Conservation (phyloP, 2,797 vertebrate genomes). For the Iguana delicatissima region DNA sequence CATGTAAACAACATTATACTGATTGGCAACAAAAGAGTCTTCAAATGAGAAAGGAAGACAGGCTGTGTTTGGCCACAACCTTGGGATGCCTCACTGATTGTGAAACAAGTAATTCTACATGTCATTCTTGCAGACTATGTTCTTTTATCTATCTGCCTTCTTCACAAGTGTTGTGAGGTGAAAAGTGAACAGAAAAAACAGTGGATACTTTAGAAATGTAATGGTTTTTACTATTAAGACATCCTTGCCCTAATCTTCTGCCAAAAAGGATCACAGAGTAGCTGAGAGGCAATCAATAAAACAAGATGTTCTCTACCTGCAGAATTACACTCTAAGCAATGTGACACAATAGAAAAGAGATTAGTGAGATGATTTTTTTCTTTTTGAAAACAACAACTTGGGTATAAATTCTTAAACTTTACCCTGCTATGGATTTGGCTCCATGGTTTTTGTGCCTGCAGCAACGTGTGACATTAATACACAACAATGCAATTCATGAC, state of each 20-base stretch:
- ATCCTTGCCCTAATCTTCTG: neutral
- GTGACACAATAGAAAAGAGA: neutral
- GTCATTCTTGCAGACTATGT: constrained; percentile 60
- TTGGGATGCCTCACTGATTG: constrained; percentile 71
- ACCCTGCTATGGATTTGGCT: neutral
- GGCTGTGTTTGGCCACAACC: constrained; percentile 72
- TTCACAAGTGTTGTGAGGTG: neutral
- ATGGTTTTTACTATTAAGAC: neutral
- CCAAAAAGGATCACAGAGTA: neutral
- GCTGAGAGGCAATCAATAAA: neutral
- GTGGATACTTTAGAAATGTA: neutral
- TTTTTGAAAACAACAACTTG: neutral
- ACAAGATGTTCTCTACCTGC: neutral
- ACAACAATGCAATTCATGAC: neutral
- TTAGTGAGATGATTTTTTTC: too few species aligned
- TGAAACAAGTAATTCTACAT: constrained; percentile 34
- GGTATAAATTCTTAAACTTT: neutral
- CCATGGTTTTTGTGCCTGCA: neutral
- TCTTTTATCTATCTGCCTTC: constrained; percentile 33
- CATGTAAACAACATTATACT: constrained; percentile 78
- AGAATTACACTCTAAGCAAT: constrained; percentile 3
- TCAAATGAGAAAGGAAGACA: constrained; percentile 71
- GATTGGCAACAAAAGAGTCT: constrained; percentile 57
- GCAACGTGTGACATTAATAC: neutral
- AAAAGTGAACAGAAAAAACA: neutral